Evolutionary conservation across 2,113 vertebrate genomes (phyloP), one percentile per base, ranked within the genome.

Genomic region (Motacilla tschutschensis): DNA sequence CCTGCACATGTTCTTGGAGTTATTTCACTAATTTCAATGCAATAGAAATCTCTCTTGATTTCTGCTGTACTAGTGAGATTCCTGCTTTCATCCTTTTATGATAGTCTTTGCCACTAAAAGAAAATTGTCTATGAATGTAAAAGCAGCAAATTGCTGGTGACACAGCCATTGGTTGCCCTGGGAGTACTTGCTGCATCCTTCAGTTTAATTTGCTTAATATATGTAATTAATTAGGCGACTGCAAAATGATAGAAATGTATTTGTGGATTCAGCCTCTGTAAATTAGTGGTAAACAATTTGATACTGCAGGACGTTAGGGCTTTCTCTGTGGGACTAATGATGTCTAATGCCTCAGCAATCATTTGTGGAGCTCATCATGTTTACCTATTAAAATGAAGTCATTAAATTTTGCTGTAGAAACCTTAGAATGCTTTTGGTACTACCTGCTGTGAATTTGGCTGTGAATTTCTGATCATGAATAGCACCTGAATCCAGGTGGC

Each of bases 201-300:
- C 71, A 66, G 65, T 89, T 90, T 89, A 75, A 89, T 85, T 89
- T 92, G 47, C 83, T 84, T 92, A 86, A 91, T 95, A 84, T 72
- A 64, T 66, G 65, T 84, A 92, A 94, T 90, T 91, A 93, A 90
- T 95, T 85, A 92, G 92, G 41, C 69, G 80, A 74, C 77, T 63
- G 55, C 40, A 78, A 85, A 89, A 82, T 67, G 79, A 87, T 46
- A 83, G 79, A 83, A 89, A 77, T 83, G 69, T 91, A 87, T 93
- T 91, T 93, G 85, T 85, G 85, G 40, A 87, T 79, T 50, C 79
- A 77, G 79, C 67, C 65, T 79, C 83, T 78, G 79, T 77, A 87
- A 79, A 82, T 90, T 79, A 85, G 41, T 7, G 51, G 82, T 79
- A 84, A 95, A 76, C 71, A 84, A 44, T 76, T 82, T 77, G 85